Evolutionary conservation across 2,888 invertebrate genomes (phyloP), one percentile per base, ranked within the genome.

Genomic region (Leptopterna dolabrata): DNA sequence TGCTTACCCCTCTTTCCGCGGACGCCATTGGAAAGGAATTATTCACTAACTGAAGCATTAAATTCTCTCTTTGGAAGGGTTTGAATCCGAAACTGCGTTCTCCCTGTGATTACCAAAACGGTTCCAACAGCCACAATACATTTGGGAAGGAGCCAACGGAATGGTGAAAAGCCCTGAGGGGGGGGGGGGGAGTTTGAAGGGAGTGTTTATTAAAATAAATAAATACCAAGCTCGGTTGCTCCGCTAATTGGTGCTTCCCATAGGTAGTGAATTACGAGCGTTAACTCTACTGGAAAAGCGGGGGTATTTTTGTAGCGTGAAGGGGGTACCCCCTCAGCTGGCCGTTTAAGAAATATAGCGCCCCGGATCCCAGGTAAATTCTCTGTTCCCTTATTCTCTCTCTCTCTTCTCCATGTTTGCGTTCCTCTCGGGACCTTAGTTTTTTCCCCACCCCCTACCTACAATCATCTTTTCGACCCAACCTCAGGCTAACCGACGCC

Each of bases 131-230:
- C 83, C 83, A 41, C 83, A 70, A 63, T 83, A 70, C 83, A 83
- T 83, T 83, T 83, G 83, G 83, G 27, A 63, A 24, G 47, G 83
- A 63, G 83, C 83, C 83, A 83, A 83, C 14, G 36, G 47, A 36
- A 47, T n/a, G 70, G 30, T 47, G n/a, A 70, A 63, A 41, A 19
- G 41, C 30, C n/a, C 29, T 24, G 41, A 16, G 6, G 41, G 55
- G 43, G 16, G n/a, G n/a, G n/a, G 24, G 47, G 55, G 81, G 36
- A 36, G 30, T 45, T 14, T 9, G 51, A n/a, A 41, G 63, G 43
- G 70, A 30, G 71, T 83, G 63, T 83, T 83, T 83, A 83, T 83
- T 83, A 83, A 83, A 83, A 83, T 83, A 83, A 70, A 83, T 83
- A 83, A 83, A 83, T 83, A 70, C 70, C 36, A 19, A 63, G 71